Evolutionary conservation across 2,113 vertebrate species (phyloP).

Genomic region (Carassius carassius): DNA sequence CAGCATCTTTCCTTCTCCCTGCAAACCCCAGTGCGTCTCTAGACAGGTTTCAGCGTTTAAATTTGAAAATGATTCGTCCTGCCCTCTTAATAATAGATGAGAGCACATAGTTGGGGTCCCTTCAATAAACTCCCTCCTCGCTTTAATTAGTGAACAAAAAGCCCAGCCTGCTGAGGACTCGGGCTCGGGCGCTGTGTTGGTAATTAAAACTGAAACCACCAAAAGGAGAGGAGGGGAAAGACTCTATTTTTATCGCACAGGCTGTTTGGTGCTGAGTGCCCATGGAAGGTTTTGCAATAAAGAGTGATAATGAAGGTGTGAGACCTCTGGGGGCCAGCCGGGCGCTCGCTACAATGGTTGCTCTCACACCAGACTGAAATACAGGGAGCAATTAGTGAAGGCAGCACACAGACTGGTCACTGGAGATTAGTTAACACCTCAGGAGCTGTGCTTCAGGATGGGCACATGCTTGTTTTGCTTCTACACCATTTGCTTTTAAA

Average conservation of each 20-base stretch:
- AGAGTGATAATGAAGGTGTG: conserved; percentile 98
- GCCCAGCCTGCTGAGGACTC: conserved; percentile 83
- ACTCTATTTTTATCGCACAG: conserved; percentile 93
- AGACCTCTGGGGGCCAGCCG: conserved; percentile 85
- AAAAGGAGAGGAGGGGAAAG: conserved; percentile 80
- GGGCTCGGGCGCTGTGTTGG: conserved; percentile 85
- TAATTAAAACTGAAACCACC: conserved; percentile 93
- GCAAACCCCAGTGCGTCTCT: conserved; percentile 73
- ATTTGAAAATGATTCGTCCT: conserved; percentile 93
- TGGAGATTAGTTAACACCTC: conserved; percentile 87
- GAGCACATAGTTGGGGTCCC: conserved; percentile 83
- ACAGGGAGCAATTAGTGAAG: conserved; percentile 89
- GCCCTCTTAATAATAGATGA: conserved; percentile 93
- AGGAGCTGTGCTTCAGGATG: conserved; percentile 80
- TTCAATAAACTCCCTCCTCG: conserved; percentile 88
- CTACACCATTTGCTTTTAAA: conserved; percentile 61
- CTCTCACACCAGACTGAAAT: conserved; percentile 88
- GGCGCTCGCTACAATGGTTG: conserved; percentile 86
- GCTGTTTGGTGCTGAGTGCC: conserved; percentile 88
- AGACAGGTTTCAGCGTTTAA: conserved; percentile 85
- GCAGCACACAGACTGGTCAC: conserved; percentile 84
- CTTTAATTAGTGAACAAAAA: conserved; percentile 94
- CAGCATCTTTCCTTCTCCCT: conserved; percentile 61
- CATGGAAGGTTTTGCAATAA: conserved; percentile 90
- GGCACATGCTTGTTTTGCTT: conserved; percentile 75